Evolutionary conservation across 2,797 vertebrate species (phyloP).

Genomic region (Chelonia mydas): DNA sequence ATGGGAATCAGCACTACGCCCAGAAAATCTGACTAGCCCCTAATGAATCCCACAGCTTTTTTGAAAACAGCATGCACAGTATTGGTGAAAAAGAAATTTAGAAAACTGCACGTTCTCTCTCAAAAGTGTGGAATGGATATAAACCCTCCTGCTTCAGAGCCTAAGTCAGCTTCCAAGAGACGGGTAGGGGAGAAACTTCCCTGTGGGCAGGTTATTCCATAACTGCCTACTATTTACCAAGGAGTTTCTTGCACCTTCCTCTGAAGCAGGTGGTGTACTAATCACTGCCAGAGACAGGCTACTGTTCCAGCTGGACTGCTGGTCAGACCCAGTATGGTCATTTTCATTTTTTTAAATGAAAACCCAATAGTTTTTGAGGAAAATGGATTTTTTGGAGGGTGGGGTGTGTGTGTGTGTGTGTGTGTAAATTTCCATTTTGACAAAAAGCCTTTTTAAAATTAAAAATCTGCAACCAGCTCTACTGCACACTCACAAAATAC

Average conservation of each 20-base stretch:
- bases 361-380: not conserved
- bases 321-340: not conserved
- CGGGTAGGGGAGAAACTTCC: not conserved
- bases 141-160: not conserved
- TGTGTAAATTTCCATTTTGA: no score
- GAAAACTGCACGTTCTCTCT: not conserved
- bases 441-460: not conserved
- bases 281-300: not conserved
- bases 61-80: not conserved
- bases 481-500: rapidly evolving
- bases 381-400: rapidly evolving
- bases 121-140: not conserved
- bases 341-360: constrained; percentile 8
- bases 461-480: not conserved
- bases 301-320: not conserved
- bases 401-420: no score
- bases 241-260: not conserved
- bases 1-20: not conserved
- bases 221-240: not conserved
- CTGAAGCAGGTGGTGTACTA: constrained; percentile 1
- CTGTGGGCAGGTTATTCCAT: not conserved
- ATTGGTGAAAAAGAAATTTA: not conserved
- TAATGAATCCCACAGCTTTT: not conserved
- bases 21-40: not conserved
- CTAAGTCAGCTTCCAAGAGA: not conserved